Base-by-base conservation (phyloP, 2,797 vertebrate genomes). In the Epinephelus coioides region DNA sequence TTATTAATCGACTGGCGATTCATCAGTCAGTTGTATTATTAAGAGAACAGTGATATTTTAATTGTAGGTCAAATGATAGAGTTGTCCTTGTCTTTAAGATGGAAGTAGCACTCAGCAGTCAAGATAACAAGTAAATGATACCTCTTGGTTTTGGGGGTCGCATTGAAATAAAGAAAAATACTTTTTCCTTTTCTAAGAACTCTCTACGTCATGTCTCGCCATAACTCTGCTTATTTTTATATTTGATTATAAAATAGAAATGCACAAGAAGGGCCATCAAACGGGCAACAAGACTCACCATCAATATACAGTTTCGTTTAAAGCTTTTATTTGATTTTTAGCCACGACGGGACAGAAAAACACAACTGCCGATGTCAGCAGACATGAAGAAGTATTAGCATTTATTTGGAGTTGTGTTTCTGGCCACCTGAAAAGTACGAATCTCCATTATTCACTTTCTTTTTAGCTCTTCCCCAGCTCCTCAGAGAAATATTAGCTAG, bases 1-100 rank as follows among this genome's bases (percentile, higher is more conserved):
- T 78, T 46, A 77, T 82, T 78, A 84, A 84, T 76, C 74, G 49
- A 73, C 67, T 40, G 12, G 15, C 46, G 49, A 81, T 73, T 50
- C 23, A 68, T 83, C 27, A 62, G 43, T 80, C 69, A 55, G 7
- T 7, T 21, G 23, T 7, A 10, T 40, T 47, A 14, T 17, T 1
- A 25, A 47, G 49, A 43, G 23, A 77, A 40, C 18, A 51, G 43
- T 27, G 4, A 10, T 23, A 4, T 50, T 72, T 71, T 14, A 68
- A 19, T 50, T 10, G 30, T 7, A 47, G 56, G 63, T 51, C 19
- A 23, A 18, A 18, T 19, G 15, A 60, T 40, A 27, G 34, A 34
- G 43, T 2, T 19, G 63, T 68, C 70, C 56, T 54, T 62, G 50
- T 50, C 44, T 54, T 56, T 6, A 7, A 13, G 15, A 43, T 27